Evolutionary conservation across 2,797 vertebrate genomes (phyloP), one percentile per base, ranked within the genome.

Genomic region (Enteromius afrohamiltoni): DNA sequence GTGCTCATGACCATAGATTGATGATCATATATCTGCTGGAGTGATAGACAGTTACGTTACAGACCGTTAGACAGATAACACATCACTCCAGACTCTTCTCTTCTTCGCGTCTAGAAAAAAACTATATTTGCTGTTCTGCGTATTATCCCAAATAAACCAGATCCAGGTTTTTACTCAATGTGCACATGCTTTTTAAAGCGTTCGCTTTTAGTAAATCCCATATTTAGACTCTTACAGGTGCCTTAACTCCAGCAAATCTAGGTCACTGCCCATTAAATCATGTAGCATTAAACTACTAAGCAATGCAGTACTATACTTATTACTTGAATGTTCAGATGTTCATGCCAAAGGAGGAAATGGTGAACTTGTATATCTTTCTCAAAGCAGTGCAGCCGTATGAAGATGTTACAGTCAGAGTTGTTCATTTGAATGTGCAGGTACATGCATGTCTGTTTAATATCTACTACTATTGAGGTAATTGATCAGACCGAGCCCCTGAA

Each of bases 401-500:
- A 80, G 53, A 67, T 82, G 77, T 82, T 6, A 78, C 2, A 83
- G 83, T 73, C 79, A 85, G 87, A 84, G 34, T 55, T 85, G 85
- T 47, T 70, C 62, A 82, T 60, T 65, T 55, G 90, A 90, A 94
- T 90, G 91, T 74, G 84, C 82, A 79, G 23, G 89, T 64, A 90
- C 89, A 64, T 78, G 76, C 26, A 60, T 76, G 90, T 74, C 69
- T 31, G 90, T 74, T 67, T 34, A 49, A 49, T 21, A 47, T 9
- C 16, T 85, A 14, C 71, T 77, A 69, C 88, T 83, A 13, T 73
- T 55, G 23, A 8, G 49, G 53, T 69, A 34, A 31, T 45, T 77
- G 53, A 77, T 55, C 34, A 53, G 69, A 29, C 45, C 3, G 31
- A 77, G 31, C 89, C 83, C 86, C 83, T 86, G 4, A 77, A 64